Evolutionary conservation across 2,888 invertebrate species (phyloP).

Genomic region (Apamea crenata): DNA sequence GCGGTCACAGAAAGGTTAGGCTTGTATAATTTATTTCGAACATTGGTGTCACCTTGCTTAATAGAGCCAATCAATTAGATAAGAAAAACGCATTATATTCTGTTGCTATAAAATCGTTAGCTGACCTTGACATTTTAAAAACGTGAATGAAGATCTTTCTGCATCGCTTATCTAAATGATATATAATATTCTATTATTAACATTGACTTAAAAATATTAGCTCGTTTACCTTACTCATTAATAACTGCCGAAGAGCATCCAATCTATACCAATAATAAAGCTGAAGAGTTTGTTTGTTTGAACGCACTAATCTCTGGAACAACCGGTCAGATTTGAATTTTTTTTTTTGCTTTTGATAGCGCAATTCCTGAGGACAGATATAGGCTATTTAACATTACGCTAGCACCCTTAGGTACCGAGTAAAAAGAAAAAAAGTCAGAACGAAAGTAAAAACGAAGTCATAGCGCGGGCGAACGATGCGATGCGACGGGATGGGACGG

Average conservation of each 20-base stretch:
- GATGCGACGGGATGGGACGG: too few relatives aligned
- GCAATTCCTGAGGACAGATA: too few relatives aligned
- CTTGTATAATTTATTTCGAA: background rate
- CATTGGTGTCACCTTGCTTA: background rate
- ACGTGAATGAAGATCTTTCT: constrained; percentile 31
- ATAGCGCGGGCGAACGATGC: too few relatives aligned
- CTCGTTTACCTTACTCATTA: background rate
- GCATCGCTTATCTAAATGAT: constrained; percentile 19
- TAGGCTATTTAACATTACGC: too few relatives aligned
- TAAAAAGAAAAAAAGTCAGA: too few relatives aligned
- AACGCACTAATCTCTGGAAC: too few relatives aligned
- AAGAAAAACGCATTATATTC: constrained; percentile 18
- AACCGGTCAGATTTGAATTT: too few relatives aligned
- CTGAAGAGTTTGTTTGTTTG: too few relatives aligned
- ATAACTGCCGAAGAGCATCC: background rate
- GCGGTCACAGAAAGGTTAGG: background rate
- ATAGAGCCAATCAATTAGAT: constrained; percentile 24
- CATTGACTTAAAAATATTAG: background rate
- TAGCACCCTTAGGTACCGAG: too few relatives aligned
- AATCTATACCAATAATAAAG: background rate
- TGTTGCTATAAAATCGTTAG: constrained; percentile 7
- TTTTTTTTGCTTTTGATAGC: too few relatives aligned
- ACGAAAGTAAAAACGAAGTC: too few relatives aligned
- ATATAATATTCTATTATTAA: constrained; percentile 7
- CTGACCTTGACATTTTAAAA: constrained; percentile 48